Base-by-base conservation (phyloP, 2,888 invertebrate genomes). In the Cerastoderma edule region DNA sequence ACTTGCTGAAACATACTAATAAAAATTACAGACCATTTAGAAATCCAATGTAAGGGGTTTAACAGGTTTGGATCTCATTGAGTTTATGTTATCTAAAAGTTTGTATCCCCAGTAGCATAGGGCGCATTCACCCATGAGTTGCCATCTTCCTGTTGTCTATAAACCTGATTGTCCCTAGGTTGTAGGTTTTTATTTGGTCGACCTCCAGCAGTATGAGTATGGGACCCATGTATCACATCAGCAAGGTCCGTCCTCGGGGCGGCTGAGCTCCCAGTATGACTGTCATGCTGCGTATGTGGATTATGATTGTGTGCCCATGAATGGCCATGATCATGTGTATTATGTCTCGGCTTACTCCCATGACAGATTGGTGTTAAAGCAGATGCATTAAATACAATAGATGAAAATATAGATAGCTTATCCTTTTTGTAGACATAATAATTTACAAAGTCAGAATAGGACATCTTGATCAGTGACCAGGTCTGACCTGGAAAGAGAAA, bases 401-500 rank as follows among this genome's bases (percentile, higher is more conserved):
- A n/a, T n/a, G n/a, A n/a, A n/a, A n/a, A n/a, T n/a, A n/a, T n/a
- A n/a, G n/a, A n/a, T n/a, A n/a, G n/a, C n/a, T n/a, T n/a, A n/a
- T n/a, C n/a, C n/a, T n/a, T n/a, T n/a, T n/a, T n/a, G n/a, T n/a
- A n/a, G n/a, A n/a, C n/a, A n/a, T n/a, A 60, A 8, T 24, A 10
- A 24, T 24, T 19, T 8, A 60, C 60, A 4, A 39, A 24, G 39
- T 60, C 33, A 19, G 39, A 39, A 60, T 60, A n/a, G 60, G 22
- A 60, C 22, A 10, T 8, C 16, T 60, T n/a, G 32, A 60, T 33
- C 39, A 60, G 22, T 10, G 6, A 6, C 60, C 60, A 60, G 60
- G 60, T 60, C 35, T 33, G n/a, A 60, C 60, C 60, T 60, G 60
- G 60, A 60, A 60, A 5, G 33, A n/a, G 27, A n/a, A 60, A 24